Evolutionary conservation across 1,140 invertebrate genomes (phyloP).

Genomic region (Zaprionus kolodkinae): DNA sequence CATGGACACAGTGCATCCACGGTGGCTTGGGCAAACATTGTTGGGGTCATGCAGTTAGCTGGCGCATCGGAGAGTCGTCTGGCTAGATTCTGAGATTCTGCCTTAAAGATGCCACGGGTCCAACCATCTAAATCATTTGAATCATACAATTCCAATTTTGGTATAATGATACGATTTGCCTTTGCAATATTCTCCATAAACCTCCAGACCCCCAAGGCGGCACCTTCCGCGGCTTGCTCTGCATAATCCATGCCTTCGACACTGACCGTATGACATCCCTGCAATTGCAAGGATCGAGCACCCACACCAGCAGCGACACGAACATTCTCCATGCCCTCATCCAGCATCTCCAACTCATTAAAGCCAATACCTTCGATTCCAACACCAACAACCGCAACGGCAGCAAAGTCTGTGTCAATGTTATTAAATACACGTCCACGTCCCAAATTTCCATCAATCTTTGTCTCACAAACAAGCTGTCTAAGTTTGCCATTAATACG

Average conservation of each 20-base stretch:
- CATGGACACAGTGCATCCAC: constrained; percentile 85
- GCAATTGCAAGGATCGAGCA: constrained; percentile 85
- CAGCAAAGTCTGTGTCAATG: constrained; percentile 86
- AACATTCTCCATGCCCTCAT: constrained; percentile 87
- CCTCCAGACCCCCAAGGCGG: constrained; percentile 86
- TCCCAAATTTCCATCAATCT: constrained; percentile 83
- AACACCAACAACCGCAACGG: constrained; percentile 88
- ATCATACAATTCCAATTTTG: constrained; percentile 84
- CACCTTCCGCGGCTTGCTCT: constrained; percentile 90
- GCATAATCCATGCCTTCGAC: constrained; percentile 89
- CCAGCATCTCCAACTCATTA: constrained; percentile 88
- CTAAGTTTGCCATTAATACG: constrained; percentile 63
- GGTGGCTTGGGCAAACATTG: constrained; percentile 88
- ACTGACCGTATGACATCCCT: constrained; percentile 86
- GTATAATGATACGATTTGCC: constrained; percentile 84
- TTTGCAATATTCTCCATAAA: constrained; percentile 87
- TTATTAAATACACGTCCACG: constrained; percentile 87
- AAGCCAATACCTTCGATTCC: constrained; percentile 87
- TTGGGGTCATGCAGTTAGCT: constrained; percentile 94
- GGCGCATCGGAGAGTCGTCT: constrained; percentile 92
- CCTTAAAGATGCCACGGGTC: constrained; percentile 89
- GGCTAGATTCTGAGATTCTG: constrained; percentile 93
- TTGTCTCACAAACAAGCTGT: constrained; percentile 61
- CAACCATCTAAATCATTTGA: constrained; percentile 86
- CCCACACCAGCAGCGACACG: constrained; percentile 85